Evolutionary conservation across 2,113 vertebrate genomes (phyloP).

Genomic region (Rattus norvegicus): DNA sequence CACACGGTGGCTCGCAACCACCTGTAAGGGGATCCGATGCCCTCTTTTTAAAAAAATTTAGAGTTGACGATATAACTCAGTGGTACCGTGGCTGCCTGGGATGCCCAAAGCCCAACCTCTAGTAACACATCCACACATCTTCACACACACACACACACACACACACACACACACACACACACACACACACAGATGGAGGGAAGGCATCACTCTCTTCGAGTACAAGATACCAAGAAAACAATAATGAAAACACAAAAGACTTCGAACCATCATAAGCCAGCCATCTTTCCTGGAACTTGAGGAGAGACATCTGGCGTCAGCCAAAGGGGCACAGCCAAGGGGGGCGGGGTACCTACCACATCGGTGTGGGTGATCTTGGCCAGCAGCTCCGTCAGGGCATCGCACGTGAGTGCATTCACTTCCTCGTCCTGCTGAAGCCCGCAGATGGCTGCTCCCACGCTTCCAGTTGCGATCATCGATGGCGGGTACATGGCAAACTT

Average conservation of each 20-base stretch:
- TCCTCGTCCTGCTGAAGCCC: slow-evolving; percentile 93
- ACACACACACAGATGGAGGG: background rate
- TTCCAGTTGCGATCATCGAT: slow-evolving; percentile 97
- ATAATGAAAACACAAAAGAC: background rate
- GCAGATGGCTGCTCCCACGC: slow-evolving; percentile 95
- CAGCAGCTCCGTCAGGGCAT: slow-evolving; percentile 93
- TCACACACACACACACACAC: no score
- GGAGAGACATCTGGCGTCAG: background rate
- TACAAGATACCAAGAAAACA: background rate
- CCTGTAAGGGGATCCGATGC: no score
- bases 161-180: no score
- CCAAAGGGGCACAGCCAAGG: background rate
- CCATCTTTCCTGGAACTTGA: background rate
- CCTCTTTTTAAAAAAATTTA: no score
- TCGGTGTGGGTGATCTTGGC: slow-evolving; percentile 98
- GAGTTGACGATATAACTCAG: background rate
- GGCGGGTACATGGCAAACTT: slow-evolving; percentile 97
- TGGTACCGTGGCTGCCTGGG: background rate
- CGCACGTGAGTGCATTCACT: slow-evolving; percentile 88
- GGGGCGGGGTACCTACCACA: slow-evolving; percentile 90
- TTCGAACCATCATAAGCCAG: background rate
- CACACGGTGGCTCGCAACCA: no score
- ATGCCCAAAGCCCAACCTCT: background rate
- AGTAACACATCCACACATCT: background rate
- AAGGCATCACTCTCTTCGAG: background rate